phyloP scores from a whole-genome alignment of 2,797 vertebrate species.

The Poecilia picta region DNA sequence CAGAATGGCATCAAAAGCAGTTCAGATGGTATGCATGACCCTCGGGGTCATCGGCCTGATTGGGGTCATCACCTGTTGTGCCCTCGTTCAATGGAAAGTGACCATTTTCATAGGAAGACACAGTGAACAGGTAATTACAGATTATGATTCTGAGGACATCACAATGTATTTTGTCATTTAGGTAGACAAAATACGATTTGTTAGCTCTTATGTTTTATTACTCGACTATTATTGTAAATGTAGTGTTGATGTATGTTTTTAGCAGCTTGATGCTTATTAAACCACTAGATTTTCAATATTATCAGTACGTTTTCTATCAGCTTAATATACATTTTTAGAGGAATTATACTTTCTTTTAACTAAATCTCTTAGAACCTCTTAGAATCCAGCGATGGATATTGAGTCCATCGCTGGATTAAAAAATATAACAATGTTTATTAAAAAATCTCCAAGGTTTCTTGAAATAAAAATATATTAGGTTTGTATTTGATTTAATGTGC shows the following conservation, averaged over 20 bases:
- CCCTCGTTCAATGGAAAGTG: slow-evolving; percentile 77
- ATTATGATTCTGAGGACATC: neutral
- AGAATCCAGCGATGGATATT: too few species aligned
- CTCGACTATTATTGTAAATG: neutral
- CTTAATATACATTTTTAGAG: too few species aligned
- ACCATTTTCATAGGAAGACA: slow-evolving; percentile 73
- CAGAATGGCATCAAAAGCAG: slow-evolving; percentile 77
- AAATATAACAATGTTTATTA: too few species aligned
- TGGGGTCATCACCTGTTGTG: slow-evolving; percentile 74
- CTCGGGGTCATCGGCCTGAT: slow-evolving; percentile 78
- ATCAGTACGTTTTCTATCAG: too few species aligned
- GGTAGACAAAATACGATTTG: neutral
- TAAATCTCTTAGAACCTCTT: too few species aligned
- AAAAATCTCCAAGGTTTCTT: too few species aligned
- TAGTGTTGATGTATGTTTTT: neutral
- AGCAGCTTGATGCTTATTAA: neutral
- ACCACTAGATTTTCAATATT: neutral
- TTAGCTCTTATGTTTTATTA: neutral
- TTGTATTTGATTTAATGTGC: neutral
- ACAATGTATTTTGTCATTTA: neutral
- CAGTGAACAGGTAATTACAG: slow-evolving; percentile 74
- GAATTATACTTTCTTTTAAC: too few species aligned
- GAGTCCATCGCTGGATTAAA: too few species aligned
- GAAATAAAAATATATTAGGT: too few species aligned
- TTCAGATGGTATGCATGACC: slow-evolving; percentile 77